phyloP scores from a whole-genome alignment of 2,888 invertebrate species.

The Autographa pulchrina region DNA sequence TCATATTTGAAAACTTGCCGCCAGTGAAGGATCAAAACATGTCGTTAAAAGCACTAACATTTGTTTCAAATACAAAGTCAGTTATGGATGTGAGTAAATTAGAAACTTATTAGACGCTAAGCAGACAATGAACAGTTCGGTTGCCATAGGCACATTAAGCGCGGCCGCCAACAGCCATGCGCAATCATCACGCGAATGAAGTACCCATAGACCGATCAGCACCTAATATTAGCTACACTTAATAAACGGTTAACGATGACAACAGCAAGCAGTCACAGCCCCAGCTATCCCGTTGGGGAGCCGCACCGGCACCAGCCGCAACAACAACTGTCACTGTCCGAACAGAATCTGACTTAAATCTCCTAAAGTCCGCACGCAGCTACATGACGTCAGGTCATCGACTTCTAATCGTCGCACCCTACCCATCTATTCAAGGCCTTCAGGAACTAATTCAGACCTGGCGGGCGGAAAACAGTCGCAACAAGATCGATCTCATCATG shows the following conservation, averaged over 20 bases:
- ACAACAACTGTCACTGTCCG: constrained; percentile 53
- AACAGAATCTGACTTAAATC: constrained; percentile 55
- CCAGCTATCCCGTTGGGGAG: constrained; percentile 54
- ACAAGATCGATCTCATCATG: constrained; percentile 54
- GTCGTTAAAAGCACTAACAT: constrained; percentile 47
- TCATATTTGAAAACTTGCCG: constrained; percentile 55
- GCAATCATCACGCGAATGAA: too few relatives aligned
- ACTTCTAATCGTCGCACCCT: too few relatives aligned
- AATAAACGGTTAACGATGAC: constrained; percentile 15
- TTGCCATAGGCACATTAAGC: too few relatives aligned
- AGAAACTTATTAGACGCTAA: too few relatives aligned
- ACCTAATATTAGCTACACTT: too few relatives aligned
- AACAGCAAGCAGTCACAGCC: constrained; percentile 36
- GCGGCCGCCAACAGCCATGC: too few relatives aligned
- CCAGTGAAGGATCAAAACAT: constrained; percentile 28
- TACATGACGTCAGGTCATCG: constrained; percentile 41
- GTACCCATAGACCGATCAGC: too few relatives aligned
- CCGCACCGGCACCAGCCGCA: constrained; percentile 9
- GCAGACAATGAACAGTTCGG: too few relatives aligned
- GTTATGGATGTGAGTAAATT: constrained; percentile 51
- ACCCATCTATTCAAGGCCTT: constrained; percentile 52
- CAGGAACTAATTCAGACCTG: constrained; percentile 57
- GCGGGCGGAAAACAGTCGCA: constrained; percentile 54
- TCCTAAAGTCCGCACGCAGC: constrained; percentile 45
- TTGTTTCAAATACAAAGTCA: constrained; percentile 44